Conservation (phyloP, 2,888 invertebrate species). For the Drosophila recens region DNA sequence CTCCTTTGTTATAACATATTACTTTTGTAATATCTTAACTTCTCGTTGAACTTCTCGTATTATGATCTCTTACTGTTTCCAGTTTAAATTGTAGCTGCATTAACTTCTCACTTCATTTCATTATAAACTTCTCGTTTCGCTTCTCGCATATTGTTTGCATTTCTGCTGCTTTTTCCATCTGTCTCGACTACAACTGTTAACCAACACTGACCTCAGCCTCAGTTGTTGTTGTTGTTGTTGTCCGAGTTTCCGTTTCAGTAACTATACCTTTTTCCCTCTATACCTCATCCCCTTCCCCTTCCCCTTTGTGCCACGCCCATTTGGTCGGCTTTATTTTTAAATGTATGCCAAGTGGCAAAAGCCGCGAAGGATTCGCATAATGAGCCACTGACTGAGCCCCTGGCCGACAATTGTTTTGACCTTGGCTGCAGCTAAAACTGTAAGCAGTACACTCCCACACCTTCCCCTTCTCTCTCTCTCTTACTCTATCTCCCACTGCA, state of each 20-base stretch:
- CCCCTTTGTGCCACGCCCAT: not conserved
- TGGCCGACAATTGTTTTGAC: slow-evolving; percentile 69
- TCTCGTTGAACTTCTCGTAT: too few relatives aligned
- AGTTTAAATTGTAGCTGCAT: too few relatives aligned
- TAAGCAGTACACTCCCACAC: slow-evolving; percentile 1
- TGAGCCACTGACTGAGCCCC: slow-evolving; percentile 54
- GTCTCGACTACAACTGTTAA: not conserved
- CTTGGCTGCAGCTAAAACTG: slow-evolving; percentile 59
- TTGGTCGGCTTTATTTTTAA: slow-evolving; percentile 16
- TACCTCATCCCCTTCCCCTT: too few relatives aligned
- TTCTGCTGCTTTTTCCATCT: not conserved
- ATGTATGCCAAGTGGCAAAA: slow-evolving; percentile 76
- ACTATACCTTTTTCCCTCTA: not conserved
- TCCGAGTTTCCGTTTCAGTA: slow-evolving; percentile 7
- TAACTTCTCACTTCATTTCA: too few relatives aligned
- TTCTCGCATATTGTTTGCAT: too few relatives aligned
- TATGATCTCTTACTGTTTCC: too few relatives aligned
- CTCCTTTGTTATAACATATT: not conserved
- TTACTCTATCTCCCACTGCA: too few relatives aligned
- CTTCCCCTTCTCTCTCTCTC: not conserved
- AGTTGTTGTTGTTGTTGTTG: slow-evolving; percentile 4
- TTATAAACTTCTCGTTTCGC: too few relatives aligned
- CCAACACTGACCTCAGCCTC: not conserved
- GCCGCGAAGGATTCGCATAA: slow-evolving; percentile 70
- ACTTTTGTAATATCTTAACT: too few relatives aligned